Percentiles rank a stretch among this genome's conserved stretches.
phyloP scores from a whole-genome alignment of 1,140 invertebrate species.

The Drosophila orena region DNA sequence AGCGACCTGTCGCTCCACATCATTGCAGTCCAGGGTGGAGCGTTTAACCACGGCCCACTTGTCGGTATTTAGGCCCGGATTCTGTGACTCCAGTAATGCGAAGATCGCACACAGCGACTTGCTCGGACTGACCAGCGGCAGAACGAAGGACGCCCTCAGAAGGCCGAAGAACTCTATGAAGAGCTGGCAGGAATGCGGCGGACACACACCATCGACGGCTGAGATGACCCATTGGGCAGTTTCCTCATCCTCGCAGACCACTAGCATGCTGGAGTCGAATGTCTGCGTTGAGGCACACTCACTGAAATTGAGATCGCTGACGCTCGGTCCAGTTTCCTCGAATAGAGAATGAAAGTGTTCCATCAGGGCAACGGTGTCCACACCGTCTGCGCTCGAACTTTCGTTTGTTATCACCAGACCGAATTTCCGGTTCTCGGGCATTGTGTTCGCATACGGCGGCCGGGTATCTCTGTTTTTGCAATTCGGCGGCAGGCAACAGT shows the following conservation, averaged over 20 bases:
- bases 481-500: background rate
- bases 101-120: constrained; percentile 35
- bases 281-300: constrained; percentile 16
- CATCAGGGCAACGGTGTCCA: constrained; percentile 17
- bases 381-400: background rate
- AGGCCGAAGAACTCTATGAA: constrained; percentile 40
- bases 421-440: constrained; percentile 38
- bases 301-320: constrained; percentile 21
- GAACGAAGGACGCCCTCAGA: constrained; percentile 13
- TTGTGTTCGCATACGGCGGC: constrained; percentile 17
- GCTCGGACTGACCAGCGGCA: constrained; percentile 21
- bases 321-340: background rate
- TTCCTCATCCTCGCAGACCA: constrained; percentile 37
- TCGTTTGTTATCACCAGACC: constrained; percentile 27
- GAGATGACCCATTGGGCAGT: constrained; percentile 42
- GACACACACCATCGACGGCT: constrained; percentile 4
- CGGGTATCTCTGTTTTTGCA: background rate
- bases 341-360: constrained; percentile 31
- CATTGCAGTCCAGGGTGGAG: background rate
- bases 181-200: constrained; percentile 19
- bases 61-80: constrained; percentile 19
- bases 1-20: background rate
- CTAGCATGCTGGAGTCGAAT: constrained; percentile 13
- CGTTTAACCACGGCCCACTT: constrained; percentile 38
- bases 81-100: constrained; percentile 41